phyloP scores from a whole-genome alignment of 2,113 vertebrate genomes.

The Sceloporus tristichus region DNA sequence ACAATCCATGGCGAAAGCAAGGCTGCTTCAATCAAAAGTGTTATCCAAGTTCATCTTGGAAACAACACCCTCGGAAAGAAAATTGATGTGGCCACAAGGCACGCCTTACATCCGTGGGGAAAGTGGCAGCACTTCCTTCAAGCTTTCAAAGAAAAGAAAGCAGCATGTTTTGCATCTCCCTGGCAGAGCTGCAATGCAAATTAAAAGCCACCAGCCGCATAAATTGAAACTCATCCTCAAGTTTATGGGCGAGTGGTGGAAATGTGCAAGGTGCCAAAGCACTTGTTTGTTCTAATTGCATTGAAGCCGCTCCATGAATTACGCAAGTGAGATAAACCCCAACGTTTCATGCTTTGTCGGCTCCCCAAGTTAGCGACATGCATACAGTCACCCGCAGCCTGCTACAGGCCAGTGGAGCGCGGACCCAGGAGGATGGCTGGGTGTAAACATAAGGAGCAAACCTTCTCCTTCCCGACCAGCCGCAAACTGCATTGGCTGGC shows the following conservation, averaged over 20 bases:
- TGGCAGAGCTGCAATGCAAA: slow-evolving; percentile 55
- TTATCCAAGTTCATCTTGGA: not conserved
- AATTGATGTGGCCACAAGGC: slow-evolving; percentile 37
- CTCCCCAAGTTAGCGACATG: slow-evolving; percentile 68
- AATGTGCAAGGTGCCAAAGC: slow-evolving; percentile 60
- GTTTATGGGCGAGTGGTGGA: slow-evolving; percentile 64
- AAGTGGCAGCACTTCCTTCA: not conserved
- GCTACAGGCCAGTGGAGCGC: slow-evolving; percentile 36
- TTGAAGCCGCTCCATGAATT: slow-evolving; percentile 63
- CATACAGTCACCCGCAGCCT: slow-evolving; percentile 63
- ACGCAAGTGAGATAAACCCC: slow-evolving; percentile 66
- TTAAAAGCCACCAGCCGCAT: slow-evolving; percentile 65
- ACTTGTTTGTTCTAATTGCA: slow-evolving; percentile 68
- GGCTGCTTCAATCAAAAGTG: not conserved
- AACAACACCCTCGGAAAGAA: too few relatives aligned
- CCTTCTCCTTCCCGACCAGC: not conserved
- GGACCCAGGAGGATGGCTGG: not conserved
- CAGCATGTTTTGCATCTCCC: slow-evolving; percentile 34
- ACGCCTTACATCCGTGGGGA: not conserved
- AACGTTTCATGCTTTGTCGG: slow-evolving; percentile 59
- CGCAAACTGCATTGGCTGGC: not conserved
- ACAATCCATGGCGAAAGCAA: not conserved
- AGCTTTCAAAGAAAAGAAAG: not conserved
- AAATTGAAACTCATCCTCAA: slow-evolving; percentile 61
- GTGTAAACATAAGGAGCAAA: not conserved